Percentiles rank a stretch among this genome's conserved stretches.
Evolutionary conservation across 2,113 vertebrate genomes (phyloP).

Genomic region (Cromileptes altivelis): DNA sequence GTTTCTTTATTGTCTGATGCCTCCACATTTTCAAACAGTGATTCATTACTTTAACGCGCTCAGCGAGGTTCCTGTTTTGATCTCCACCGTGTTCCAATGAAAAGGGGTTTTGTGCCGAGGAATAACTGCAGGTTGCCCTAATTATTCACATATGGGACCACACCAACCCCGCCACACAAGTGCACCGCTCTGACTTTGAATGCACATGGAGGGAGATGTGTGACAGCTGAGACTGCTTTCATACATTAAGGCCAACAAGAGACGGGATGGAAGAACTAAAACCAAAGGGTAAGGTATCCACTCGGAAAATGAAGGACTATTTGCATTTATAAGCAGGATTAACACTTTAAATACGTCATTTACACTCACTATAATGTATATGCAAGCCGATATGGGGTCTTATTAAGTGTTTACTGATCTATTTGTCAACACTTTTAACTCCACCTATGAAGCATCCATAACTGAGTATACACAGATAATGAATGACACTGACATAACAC

Average conservation of each 20-base stretch:
- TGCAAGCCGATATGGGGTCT: not conserved
- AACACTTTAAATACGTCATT: not conserved
- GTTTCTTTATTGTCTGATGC: slow-evolving; percentile 1
- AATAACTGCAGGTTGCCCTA: slow-evolving; percentile 73
- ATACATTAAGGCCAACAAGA: not conserved
- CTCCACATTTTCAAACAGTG: slow-evolving; percentile 60
- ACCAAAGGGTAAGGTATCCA: not conserved
- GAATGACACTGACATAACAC: not conserved
- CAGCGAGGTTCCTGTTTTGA: slow-evolving; percentile 68
- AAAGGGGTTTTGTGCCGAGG: slow-evolving; percentile 69
- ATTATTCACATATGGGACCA: slow-evolving; percentile 76
- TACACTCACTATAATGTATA: not conserved
- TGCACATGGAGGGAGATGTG: slow-evolving; percentile 24
- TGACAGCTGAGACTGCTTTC: slow-evolving; percentile 12
- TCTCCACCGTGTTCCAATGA: slow-evolving; percentile 48
- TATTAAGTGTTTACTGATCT: slow-evolving; percentile 2
- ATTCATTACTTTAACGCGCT: slow-evolving; percentile 55
- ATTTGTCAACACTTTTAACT: not conserved
- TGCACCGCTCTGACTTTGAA: slow-evolving; percentile 14
- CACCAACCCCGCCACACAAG: slow-evolving; percentile 53
- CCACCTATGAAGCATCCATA: not conserved
- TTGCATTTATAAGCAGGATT: not conserved
- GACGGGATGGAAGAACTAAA: not conserved
- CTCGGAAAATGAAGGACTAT: not conserved
- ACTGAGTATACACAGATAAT: not conserved